Evolutionary conservation across 1,140 invertebrate genomes (phyloP).

Genomic region (Drosophila trapezifrons): DNA sequence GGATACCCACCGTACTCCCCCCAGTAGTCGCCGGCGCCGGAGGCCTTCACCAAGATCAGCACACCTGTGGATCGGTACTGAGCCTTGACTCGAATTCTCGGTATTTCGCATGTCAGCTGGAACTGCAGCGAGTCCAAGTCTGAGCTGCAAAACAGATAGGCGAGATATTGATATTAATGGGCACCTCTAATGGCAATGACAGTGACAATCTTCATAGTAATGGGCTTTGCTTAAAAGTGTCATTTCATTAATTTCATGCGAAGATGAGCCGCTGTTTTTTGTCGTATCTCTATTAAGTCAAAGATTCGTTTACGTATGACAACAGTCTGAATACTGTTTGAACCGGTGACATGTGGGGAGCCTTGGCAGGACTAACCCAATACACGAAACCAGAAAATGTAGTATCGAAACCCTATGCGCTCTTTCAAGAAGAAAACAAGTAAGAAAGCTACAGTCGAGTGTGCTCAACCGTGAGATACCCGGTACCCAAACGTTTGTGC

Average conservation of each 20-base stretch:
- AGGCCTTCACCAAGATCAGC: constrained; percentile 90
- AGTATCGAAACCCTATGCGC: not conserved
- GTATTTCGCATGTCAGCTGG: constrained; percentile 90
- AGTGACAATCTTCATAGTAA: constrained; percentile 58
- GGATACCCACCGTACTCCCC: constrained; percentile 90
- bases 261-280: constrained; percentile 48
- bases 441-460: too few relatives aligned
- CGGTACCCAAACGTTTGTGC: too few relatives aligned
- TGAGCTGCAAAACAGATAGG: constrained; percentile 85
- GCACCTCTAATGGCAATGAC: constrained; percentile 63
- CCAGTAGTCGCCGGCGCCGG: constrained; percentile 93
- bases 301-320: constrained; percentile 1
- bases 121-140: constrained; percentile 90
- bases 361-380: not conserved
- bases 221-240: constrained; percentile 44
- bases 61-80: constrained; percentile 91
- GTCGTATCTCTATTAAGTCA: constrained; percentile 15
- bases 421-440: not conserved
- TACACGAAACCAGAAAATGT: not conserved
- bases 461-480: too few relatives aligned
- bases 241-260: constrained; percentile 53
- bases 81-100: constrained; percentile 90
- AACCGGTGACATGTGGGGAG: too few relatives aligned
- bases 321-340: not conserved
- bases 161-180: constrained; percentile 43